Evolutionary conservation across 2,797 vertebrate species (phyloP).

Genomic region (Melanotaenia boesemani): DNA sequence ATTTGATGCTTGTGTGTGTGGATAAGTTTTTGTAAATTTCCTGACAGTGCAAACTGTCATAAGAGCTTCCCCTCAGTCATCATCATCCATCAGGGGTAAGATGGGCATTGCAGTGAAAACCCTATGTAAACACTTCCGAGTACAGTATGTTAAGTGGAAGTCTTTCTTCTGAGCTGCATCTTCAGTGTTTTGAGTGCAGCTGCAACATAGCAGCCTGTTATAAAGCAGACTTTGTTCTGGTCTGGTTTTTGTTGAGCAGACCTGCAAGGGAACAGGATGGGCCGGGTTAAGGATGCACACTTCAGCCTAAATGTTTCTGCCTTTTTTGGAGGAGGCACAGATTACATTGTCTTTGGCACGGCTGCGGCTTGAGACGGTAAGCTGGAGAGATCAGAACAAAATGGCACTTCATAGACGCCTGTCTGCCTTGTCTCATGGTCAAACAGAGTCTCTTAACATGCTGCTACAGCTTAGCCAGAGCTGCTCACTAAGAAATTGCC

Average conservation of each 20-base stretch:
- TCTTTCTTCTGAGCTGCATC: constrained; percentile 43
- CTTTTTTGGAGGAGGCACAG: constrained; percentile 83
- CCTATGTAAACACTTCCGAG: constrained; percentile 69
- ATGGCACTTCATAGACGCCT: constrained; percentile 36
- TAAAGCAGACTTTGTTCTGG: constrained; percentile 67
- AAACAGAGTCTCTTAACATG: constrained; percentile 52
- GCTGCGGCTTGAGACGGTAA: constrained; percentile 27
- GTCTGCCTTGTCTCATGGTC: constrained; percentile 62
- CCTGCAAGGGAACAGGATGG: constrained; percentile 59
- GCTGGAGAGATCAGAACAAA: constrained; percentile 49
- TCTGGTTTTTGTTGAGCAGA: constrained; percentile 83
- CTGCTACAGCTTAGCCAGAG: constrained; percentile 20
- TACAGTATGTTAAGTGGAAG: constrained; percentile 68
- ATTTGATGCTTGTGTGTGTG: constrained; percentile 28
- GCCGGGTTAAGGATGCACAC: constrained; percentile 62
- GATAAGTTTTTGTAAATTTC: constrained; percentile 37
- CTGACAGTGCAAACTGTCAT: constrained; percentile 35
- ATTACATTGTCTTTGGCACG: constrained; percentile 61
- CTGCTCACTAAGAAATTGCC: constrained; percentile 38
- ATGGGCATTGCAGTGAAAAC: constrained; percentile 59
- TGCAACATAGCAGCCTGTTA: constrained; percentile 59
- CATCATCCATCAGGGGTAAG: constrained; percentile 75
- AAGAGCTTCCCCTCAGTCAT: constrained; percentile 62
- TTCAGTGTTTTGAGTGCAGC: constrained; percentile 34
- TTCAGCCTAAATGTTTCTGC: constrained; percentile 79